phyloP scores from a whole-genome alignment of 2,113 vertebrate species.

The Campylorhamphus procurvoides region DNA sequence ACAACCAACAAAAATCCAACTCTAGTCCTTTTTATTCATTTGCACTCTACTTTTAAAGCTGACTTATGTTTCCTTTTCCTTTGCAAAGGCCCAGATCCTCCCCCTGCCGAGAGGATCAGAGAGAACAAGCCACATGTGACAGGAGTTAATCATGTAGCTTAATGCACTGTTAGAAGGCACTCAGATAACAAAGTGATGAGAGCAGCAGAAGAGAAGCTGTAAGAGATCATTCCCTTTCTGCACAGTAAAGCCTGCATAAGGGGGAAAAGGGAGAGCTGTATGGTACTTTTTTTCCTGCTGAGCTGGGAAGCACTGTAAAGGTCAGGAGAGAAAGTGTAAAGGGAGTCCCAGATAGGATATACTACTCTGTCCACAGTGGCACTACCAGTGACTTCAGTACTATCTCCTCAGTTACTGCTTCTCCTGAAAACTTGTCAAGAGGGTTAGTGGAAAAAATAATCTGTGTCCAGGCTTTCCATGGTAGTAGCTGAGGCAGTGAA shows the following conservation, averaged over 20 bases:
- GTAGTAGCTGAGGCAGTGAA: not conserved
- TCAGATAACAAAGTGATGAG: conserved; percentile 48
- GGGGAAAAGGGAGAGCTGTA: not conserved
- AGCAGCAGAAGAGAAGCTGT: not conserved
- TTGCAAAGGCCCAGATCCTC: conserved; percentile 39
- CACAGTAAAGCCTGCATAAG: not conserved
- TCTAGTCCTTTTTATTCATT: conserved; percentile 8
- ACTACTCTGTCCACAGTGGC: rapidly evolving
- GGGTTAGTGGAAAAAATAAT: not conserved
- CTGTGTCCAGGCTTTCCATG: not conserved
- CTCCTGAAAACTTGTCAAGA: not conserved
- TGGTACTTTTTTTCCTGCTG: not conserved
- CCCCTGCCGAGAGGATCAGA: conserved; percentile 67
- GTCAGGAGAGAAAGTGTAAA: not conserved
- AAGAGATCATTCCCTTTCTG: conserved; percentile 22
- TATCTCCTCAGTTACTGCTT: not conserved
- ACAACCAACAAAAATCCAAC: not conserved
- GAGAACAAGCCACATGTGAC: conserved; percentile 52
- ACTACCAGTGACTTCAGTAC: not conserved
- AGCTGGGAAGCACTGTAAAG: not conserved
- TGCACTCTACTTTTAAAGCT: conserved; percentile 11
- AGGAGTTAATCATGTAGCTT: conserved; percentile 60
- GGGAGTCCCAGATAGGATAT: not conserved
- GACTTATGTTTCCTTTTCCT: conserved; percentile 44
- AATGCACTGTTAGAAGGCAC: conserved; percentile 44